Conservation (phyloP, 2,888 invertebrate genomes). For the Erebia ligea region DNA sequence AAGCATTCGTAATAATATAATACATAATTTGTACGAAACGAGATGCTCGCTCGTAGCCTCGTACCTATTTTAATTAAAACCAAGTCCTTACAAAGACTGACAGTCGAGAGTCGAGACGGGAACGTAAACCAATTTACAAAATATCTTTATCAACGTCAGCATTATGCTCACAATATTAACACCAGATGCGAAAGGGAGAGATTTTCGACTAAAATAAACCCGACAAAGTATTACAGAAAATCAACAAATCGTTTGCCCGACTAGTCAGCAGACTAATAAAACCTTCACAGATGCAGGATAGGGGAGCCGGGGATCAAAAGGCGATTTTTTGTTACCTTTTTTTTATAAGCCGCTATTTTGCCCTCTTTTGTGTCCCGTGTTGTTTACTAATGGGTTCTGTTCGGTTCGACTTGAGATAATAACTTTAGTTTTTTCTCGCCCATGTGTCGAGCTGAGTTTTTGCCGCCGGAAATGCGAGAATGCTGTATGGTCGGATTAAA, state of each 20-base stretch:
- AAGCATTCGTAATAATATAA: conserved; percentile 9
- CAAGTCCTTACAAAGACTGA: background rate
- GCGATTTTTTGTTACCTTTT: conserved; percentile 75
- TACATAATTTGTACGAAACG: conserved; percentile 8
- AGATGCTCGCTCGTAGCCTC: background rate
- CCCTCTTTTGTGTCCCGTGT: conserved; percentile 80
- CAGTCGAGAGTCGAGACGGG: background rate
- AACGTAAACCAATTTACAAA: background rate
- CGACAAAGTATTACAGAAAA: conserved; percentile 46
- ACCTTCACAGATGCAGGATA: conserved; percentile 74
- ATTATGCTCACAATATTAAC: background rate
- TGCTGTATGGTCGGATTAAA: conserved; percentile 76
- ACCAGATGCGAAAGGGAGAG: conserved; percentile 19
- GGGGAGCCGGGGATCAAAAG: conserved; percentile 79
- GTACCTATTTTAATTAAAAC: conserved; percentile 8
- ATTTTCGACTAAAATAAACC: conserved; percentile 42
- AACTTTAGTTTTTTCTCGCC: conserved; percentile 78
- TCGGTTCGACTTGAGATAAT: conserved; percentile 83
- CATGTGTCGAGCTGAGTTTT: conserved; percentile 77
- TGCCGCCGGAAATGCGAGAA: conserved; percentile 79
- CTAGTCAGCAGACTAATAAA: conserved; percentile 76
- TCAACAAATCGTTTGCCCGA: conserved; percentile 60
- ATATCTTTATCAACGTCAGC: conserved; percentile 1
- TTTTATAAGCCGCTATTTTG: conserved; percentile 78
- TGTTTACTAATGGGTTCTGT: conserved; percentile 83